These are phyloP conservation scores for Aphis gossypii DNA, from an alignment of 1,140 invertebrate species.

Conservation along the genomic window DNA sequence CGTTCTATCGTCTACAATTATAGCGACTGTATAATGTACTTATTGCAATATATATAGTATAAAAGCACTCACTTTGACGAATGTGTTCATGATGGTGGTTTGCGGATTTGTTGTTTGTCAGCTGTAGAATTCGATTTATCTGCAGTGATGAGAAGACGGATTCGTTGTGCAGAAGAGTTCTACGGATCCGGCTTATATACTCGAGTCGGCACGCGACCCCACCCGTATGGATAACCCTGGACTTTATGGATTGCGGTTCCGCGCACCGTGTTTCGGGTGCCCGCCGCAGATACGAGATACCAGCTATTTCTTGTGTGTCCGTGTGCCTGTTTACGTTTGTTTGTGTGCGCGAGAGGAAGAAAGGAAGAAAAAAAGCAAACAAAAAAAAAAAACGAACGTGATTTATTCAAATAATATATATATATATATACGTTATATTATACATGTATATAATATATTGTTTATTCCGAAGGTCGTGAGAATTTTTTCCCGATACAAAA, in stretches of 20 bases:
- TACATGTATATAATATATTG: not conserved
- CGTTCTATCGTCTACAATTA: not conserved
- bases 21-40: not conserved
- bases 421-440: not conserved
- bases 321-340: not conserved
- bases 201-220: constrained; percentile 32
- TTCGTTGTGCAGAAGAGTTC: constrained; percentile 22
- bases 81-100: constrained; percentile 38
- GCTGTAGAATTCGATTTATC: not conserved
- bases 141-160: constrained; percentile 17
- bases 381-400: constrained; percentile 26
- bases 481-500: not conserved
- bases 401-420: constrained; percentile 45
- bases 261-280: constrained; percentile 20
- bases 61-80: constrained; percentile 49
- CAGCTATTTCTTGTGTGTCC: not conserved
- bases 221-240: constrained; percentile 51
- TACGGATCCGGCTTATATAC: constrained; percentile 43
- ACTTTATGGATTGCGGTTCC: constrained; percentile 38
- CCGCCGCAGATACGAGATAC: constrained; percentile 2
- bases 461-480: constrained; percentile 29
- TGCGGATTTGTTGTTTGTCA: not conserved
- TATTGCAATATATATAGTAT: not conserved
- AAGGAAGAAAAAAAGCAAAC: constrained; percentile 3
- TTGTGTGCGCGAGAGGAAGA: not conserved